Conservation (phyloP, 2,888 invertebrate genomes). For the Clusia tigrina region DNA sequence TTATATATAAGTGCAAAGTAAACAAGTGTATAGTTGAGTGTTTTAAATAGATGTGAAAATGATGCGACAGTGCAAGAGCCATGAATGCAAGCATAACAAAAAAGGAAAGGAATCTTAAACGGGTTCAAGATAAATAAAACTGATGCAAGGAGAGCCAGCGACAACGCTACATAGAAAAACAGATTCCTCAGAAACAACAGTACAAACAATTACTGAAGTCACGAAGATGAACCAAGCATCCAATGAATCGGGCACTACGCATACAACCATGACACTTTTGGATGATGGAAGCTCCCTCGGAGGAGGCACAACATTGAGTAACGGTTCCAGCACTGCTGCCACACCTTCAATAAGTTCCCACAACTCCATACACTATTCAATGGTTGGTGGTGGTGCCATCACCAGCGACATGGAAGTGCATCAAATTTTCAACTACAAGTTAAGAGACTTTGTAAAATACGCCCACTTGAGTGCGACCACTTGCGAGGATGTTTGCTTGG, state of each 20-base stretch:
- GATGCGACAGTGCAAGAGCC: background rate
- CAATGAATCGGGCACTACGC: background rate
- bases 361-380: background rate
- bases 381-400: background rate
- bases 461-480: slow-evolving; percentile 50
- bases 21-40: too few species aligned
- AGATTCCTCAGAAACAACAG: too few species aligned
- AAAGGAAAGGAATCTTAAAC: slow-evolving; percentile 7
- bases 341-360: slow-evolving; percentile 34
- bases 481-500: slow-evolving; percentile 75
- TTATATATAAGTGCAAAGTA: too few species aligned
- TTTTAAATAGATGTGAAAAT: too few species aligned
- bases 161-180: background rate
- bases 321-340: slow-evolving; percentile 43
- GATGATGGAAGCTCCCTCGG: slow-evolving; percentile 44
- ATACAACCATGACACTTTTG: slow-evolving; percentile 37
- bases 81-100: background rate
- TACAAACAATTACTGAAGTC: background rate
- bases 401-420: slow-evolving; percentile 41
- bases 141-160: background rate
- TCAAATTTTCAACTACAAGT: slow-evolving; percentile 54
- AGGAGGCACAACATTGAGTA: slow-evolving; percentile 2
- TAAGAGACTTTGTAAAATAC: slow-evolving; percentile 47
- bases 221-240: slow-evolving; percentile 1
- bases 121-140: background rate